phyloP scores from a whole-genome alignment of 2,797 vertebrate genomes.

The Gallinago nigripennis region DNA sequence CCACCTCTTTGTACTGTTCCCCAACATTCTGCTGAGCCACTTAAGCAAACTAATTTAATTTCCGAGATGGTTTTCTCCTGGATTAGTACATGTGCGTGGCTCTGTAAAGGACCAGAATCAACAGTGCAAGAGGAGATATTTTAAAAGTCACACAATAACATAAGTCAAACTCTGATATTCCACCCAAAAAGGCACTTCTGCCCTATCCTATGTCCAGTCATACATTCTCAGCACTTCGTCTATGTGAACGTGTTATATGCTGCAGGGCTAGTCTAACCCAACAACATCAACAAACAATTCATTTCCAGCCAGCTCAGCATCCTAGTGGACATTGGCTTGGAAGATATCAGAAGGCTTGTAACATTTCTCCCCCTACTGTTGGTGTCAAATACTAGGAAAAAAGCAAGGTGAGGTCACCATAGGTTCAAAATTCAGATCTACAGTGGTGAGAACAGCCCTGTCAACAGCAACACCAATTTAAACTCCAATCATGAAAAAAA shows the following conservation, averaged over 20 bases:
- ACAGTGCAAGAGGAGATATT: not conserved
- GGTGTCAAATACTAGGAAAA: not conserved
- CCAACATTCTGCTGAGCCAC: not conserved
- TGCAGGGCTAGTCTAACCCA: not conserved
- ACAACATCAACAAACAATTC: not conserved
- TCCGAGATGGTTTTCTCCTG: not conserved
- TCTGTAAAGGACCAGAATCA: not conserved
- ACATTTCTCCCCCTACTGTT: not conserved
- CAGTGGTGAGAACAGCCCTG: not conserved
- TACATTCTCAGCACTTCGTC: not conserved
- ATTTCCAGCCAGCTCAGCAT: not conserved
- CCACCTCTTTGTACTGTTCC: not conserved
- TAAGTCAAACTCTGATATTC: not conserved
- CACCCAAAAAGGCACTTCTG: not conserved
- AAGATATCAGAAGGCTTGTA: not conserved
- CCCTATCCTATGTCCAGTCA: not conserved
- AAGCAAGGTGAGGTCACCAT: not conserved
- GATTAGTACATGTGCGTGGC: not conserved
- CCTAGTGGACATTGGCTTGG: not conserved
- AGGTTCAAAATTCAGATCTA: not conserved
- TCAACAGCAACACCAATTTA: not conserved
- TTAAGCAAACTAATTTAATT: not conserved
- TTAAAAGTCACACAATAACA: not conserved
- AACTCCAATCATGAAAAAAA: not conserved
- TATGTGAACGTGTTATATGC: not conserved